A percentile compares a stretch with the other conserved stretches of the same genome.
These are phyloP conservation scores for Falcaria lacertinaria DNA, from an alignment of 2,888 invertebrate genomes.

Conservation along the genomic window DNA sequence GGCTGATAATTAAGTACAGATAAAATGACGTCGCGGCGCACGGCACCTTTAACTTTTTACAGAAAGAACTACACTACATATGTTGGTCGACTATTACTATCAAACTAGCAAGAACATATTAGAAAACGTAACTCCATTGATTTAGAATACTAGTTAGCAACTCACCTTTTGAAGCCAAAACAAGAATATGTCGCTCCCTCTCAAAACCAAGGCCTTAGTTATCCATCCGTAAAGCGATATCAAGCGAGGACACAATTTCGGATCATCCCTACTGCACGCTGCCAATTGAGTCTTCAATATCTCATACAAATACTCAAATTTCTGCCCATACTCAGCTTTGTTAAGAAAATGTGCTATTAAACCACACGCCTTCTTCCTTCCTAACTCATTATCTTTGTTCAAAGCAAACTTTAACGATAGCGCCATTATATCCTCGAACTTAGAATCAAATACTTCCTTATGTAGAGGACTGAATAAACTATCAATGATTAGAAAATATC, in stretches of 20 bases:
- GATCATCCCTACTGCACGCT: conserved; percentile 32
- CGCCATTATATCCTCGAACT: conserved; percentile 50
- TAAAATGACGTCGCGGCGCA: too few relatives aligned
- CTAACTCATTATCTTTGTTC: conserved; percentile 38
- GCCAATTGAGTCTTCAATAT: conserved; percentile 42
- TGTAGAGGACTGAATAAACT: conserved; percentile 73
- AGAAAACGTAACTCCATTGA: too few relatives aligned
- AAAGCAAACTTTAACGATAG: conserved; percentile 55
- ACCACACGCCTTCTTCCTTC: conserved; percentile 64
- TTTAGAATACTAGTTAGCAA: conserved; percentile 1
- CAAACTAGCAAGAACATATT: too few relatives aligned
- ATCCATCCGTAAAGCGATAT: conserved; percentile 65
- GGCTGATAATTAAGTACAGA: too few relatives aligned
- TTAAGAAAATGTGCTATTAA: conserved; percentile 80
- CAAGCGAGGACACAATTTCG: conserved; percentile 39
- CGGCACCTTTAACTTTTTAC: too few relatives aligned
- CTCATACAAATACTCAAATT: conserved; percentile 60
- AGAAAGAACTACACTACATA: too few relatives aligned
- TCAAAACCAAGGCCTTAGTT: conserved; percentile 58
- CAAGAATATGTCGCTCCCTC: conserved; percentile 54
- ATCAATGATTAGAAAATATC: conserved; percentile 64
- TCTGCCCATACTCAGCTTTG: conserved; percentile 67
- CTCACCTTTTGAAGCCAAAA: conserved; percentile 68
- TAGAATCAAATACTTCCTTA: conserved; percentile 47
- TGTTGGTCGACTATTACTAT: too few relatives aligned